Evolutionary conservation across 1,140 invertebrate species (phyloP), one percentile per base, ranked within the genome.

Genomic region (Patella vulgata): DNA sequence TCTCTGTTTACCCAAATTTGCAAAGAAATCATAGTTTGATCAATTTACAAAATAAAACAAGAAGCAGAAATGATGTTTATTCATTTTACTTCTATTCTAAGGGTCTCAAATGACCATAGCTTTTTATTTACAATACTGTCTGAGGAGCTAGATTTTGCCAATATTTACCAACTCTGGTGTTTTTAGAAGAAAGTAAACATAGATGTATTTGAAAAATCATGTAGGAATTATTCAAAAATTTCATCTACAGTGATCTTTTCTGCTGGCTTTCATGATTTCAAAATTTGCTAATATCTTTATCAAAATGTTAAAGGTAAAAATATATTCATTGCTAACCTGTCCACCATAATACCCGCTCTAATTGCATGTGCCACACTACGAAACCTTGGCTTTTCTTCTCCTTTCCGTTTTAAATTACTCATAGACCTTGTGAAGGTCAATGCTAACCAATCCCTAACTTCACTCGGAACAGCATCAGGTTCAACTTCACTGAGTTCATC

Each of bases 351-450:
- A 25, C 96, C 96, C 1, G 96, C 96, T 17, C 96, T 87, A 71
- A 98, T 98, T 60, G 95, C 96, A 80, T 98, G 94, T n/a, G 96
- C 96, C 55, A 98, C 96, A 44, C 94, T 95, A 53, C 93, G 89
- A 85, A 98, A 97, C 55, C 86, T 85, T 8, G 87, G 87, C 69
- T 89, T 89, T 46, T 88, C 87, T 59, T 84, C 83, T 12, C 77
- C 78, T 44, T 71, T 53, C 30, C 79, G 66, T 65, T 80, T 82
- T 59, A 82, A 75, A 55, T 82, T 84, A 67, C 75, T 81, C 76
- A 83, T 82, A 27, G 82, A 81, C 36, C 94, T 88, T 0, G 96
- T 98, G 85, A 98, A 98, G n/a, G 96, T 98, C 43, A 95, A 93
- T 21, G 96, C 94, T 74, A 99, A 82, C 96, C 96, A 98, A 84